phyloP scores from a whole-genome alignment of 1,140 invertebrate genomes.

The Popillia japonica region DNA sequence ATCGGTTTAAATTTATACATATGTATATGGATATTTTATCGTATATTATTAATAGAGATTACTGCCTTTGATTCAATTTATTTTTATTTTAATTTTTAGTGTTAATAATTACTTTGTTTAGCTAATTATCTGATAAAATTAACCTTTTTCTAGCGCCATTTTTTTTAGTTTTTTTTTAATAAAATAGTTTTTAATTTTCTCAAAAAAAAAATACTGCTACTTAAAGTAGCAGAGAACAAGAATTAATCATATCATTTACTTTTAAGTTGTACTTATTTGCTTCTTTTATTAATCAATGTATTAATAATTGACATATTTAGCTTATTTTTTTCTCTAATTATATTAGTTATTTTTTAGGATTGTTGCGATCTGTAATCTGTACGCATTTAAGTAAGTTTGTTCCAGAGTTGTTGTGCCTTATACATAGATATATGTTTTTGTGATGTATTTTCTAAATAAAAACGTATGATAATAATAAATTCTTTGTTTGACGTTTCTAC shows the following conservation, averaged over 20 bases:
- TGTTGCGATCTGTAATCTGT: not conserved
- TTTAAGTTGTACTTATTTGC: constrained; percentile 22
- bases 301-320: constrained; percentile 10
- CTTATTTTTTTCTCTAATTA: too few relatives aligned
- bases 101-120: too few relatives aligned
- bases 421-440: not conserved
- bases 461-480: not conserved
- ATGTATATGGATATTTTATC: not conserved
- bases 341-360: too few relatives aligned
- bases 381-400: not conserved
- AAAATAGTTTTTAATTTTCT: not conserved
- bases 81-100: too few relatives aligned
- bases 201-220: constrained; percentile 4
- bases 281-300: constrained; percentile 9
- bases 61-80: constrained; percentile 31
- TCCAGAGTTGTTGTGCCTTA: constrained; percentile 43
- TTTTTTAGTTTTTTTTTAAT: constrained; percentile 40
- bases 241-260: constrained; percentile 58
- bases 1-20: constrained; percentile 47
- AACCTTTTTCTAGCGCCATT: constrained; percentile 43
- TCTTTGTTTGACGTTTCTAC: not conserved
- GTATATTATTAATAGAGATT: too few relatives aligned
- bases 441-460: not conserved
- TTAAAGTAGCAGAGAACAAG: constrained; percentile 49
- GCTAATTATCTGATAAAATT: constrained; percentile 36